Base-by-base conservation (phyloP, 1,140 invertebrate species). In the Listronotus bonariensis region DNA sequence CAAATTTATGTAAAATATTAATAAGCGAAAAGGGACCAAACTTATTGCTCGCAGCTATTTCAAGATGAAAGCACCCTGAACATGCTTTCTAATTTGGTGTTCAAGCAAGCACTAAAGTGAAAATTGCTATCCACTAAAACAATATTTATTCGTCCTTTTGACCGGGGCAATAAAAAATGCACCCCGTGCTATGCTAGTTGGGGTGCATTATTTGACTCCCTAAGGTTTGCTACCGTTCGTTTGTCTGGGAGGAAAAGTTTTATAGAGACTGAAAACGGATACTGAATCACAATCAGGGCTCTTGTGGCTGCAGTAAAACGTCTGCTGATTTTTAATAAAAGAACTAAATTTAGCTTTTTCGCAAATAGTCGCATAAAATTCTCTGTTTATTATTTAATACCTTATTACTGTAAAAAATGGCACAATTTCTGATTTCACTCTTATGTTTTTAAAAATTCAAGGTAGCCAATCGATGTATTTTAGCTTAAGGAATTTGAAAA, bases 141-240 rank as follows among this genome's bases (percentile, higher is more conserved):
- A 75, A 75, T 75, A 75, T 75, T 75, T 75, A 75, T 71, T 64
- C 72, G 65, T 71, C 61, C 67, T 70, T 74, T 72, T 72, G 62
- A 67, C 46, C 62, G 18, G 54, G 40, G 67, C 54, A 68, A 74
- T 75, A 75, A 75, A 75, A 73, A 75, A 75, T 75, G 74, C 74
- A 75, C 74, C 74, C 74, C 57, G 55, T 11, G 40, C 15, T 20
- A 17, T 34, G 57, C 43, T 45, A 36, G 52, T 63, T 34, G 59
- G 59, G 71, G 71, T 72, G 71, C 73, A 73, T 74, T 72, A 74
- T 73, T 73, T 59, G 38, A 15, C 41, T 54, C 34, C 51, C 38
- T 32, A 43, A 64, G 55, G 58, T 20, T 61, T 40, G 46, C 58
- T 53, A 26, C 56, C 40, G 42, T 46, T 52, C 58, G 58, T 61